Percentiles rank a stretch among this genome's conserved stretches.
Conservation (phyloP, 2,113 vertebrate genomes). For the Ardeotis arabs region DNA sequence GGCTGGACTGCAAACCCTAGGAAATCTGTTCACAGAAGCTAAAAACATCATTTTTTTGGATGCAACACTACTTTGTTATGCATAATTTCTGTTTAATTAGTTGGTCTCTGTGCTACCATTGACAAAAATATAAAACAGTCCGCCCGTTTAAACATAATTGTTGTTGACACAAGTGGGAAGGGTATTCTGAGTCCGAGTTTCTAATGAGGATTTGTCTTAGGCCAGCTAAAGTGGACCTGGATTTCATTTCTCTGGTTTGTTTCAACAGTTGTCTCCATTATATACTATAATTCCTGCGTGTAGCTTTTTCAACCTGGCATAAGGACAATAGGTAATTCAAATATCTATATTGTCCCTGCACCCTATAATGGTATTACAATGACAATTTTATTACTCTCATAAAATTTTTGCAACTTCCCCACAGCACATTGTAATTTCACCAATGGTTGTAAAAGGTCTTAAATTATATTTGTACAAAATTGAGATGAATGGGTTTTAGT, state of each 20-base stretch:
- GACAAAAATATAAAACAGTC: slow-evolving; percentile 41
- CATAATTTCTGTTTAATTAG: slow-evolving; percentile 52
- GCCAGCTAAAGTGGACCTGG: neutral
- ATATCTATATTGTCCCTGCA: slow-evolving; percentile 71
- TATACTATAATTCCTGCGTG: slow-evolving; percentile 42
- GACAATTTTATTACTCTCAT: slow-evolving; percentile 88
- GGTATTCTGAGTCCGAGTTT: neutral
- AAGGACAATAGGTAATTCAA: slow-evolving; percentile 55
- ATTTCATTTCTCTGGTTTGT: slow-evolving; percentile 44
- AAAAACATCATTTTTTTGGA: slow-evolving; percentile 33
- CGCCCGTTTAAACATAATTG: neutral
- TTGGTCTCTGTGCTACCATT: slow-evolving; percentile 8
- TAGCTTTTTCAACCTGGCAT: slow-evolving; percentile 57
- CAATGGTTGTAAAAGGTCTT: slow-evolving; percentile 86
- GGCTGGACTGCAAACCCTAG: neutral
- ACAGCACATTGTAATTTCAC: slow-evolving; percentile 88
- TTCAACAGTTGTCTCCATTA: slow-evolving; percentile 65
- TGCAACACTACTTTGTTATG: neutral
- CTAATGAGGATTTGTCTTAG: slow-evolving; percentile 39
- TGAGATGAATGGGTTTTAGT: slow-evolving; percentile 87
- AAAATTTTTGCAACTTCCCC: slow-evolving; percentile 90
- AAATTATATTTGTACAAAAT: slow-evolving; percentile 88
- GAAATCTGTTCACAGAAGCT: slow-evolving; percentile 28
- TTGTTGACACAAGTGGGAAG: slow-evolving; percentile 35
- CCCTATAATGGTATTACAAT: slow-evolving; percentile 76